Conservation (phyloP, 2,113 vertebrate species). For the Protobothrops mucrosquamatus region DNA sequence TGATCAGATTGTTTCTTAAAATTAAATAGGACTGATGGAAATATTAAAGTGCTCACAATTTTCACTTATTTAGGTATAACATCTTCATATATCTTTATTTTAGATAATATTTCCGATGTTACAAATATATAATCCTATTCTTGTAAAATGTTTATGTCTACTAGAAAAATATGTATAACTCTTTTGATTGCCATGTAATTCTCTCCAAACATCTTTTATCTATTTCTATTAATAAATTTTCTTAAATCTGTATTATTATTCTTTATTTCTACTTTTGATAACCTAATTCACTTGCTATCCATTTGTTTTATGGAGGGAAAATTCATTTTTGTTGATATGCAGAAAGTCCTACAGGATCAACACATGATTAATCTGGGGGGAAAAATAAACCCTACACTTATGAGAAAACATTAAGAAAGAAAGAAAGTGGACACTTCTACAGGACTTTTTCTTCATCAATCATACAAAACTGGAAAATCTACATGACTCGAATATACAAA, state of each 20-base stretch:
- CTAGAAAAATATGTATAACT: no score
- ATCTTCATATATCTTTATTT: not conserved
- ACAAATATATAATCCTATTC: no score
- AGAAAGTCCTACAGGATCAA: no score
- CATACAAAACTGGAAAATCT: constrained; percentile 44
- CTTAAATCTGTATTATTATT: no score
- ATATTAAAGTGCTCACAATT: not conserved
- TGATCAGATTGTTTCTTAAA: not conserved
- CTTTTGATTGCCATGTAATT: no score
- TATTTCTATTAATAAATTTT: no score
- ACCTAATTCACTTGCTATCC: not conserved
- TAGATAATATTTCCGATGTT: no score
- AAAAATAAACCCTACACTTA: not conserved
- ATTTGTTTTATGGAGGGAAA: not conserved
- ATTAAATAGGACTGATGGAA: not conserved
- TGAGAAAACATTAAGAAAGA: no score
- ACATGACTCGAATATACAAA: constrained; percentile 48
- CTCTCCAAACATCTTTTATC: no score
- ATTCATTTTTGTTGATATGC: constrained; percentile 21
- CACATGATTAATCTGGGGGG: no score
- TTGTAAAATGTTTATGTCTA: no score
- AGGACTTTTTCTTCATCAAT: constrained; percentile 5
- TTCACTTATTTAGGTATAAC: not conserved
- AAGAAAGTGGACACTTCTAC: not conserved
- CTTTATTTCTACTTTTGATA: no score